Base-by-base conservation (phyloP, 1,140 invertebrate genomes). In the Saccostrea glomerata region DNA sequence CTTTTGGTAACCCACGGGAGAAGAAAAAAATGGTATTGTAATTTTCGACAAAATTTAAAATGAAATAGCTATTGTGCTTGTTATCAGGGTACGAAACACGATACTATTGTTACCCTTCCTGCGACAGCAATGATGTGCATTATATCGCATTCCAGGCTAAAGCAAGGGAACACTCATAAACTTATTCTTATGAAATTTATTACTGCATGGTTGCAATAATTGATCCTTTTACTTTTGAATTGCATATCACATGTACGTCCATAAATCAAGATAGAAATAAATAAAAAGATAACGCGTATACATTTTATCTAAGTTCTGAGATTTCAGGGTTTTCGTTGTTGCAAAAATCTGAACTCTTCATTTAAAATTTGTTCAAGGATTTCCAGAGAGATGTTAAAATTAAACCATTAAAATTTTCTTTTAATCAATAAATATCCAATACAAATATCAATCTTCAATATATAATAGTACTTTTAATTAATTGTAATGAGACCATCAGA, bases 41-140 rank as follows among this genome's bases (percentile, higher is more conserved):
- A 36, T 77, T 77, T 77, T 77, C 23, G 15, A 77, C 25, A 77
- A 30, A 77, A 77, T 77, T 77, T 77, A 30, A 77, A 77, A 77
- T 77, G 70, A 77, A 77, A 77, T 25, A 30, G 25, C 70, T 36
- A 77, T 77, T 77, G 70, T 77, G 70, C n/a, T 20, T 36, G 70
- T 77, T 77, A 77, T 77, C 25, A 77, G 23, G 70, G 70, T 77
- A 36, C 6, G 70, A 36, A 77, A 77, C 15, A 77, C 15, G 70
- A 77, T 13, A 23, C 70, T 77, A 77, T 77, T 77, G 70, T 77
- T 77, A 77, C 1, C 25, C 70, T 17, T 77, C 70, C 70, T 30
- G 12, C 23, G 70, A 77, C 25, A 63, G 17, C 6, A 30, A 36
- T 30, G 30, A 77, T 30, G 70, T 77, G 70, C 70, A 30, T 13